Conservation (phyloP, 2,797 vertebrate genomes). For the Clarias pachynema region DNA sequence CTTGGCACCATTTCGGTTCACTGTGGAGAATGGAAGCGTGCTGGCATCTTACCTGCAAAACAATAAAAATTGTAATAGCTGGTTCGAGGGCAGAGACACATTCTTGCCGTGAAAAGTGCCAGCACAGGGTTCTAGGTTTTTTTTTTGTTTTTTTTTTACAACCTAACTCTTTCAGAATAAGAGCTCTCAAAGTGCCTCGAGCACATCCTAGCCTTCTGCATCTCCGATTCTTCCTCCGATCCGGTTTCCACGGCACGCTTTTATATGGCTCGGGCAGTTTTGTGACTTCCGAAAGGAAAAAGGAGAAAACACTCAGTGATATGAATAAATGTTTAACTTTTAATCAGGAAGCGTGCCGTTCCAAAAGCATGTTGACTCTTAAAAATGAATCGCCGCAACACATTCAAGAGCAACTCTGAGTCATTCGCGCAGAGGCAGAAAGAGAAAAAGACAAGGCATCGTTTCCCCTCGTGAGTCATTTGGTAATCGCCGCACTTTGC, state of each 20-base stretch:
- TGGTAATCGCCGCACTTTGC: conserved; percentile 35
- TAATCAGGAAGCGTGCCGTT: conserved; percentile 10
- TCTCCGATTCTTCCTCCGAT: not conserved
- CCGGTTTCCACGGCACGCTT: conserved; percentile 16
- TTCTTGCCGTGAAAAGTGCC: conserved; percentile 21
- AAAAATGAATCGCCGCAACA: conserved; percentile 2
- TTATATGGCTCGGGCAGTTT: not conserved
- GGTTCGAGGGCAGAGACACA: not conserved
- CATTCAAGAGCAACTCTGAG: not conserved
- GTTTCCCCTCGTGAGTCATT: conserved; percentile 39
- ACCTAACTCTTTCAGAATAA: not conserved
- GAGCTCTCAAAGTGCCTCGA: not conserved
- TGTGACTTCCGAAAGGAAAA: not conserved
- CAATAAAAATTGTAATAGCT: conserved; percentile 32
- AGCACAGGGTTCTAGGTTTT: not conserved
- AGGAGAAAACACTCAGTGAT: not conserved
- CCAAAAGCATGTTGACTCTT: not conserved
- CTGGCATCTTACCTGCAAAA: conserved; percentile 35
- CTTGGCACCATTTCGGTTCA: conserved; percentile 22
- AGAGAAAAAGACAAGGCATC: not conserved
- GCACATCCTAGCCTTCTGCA: not conserved
- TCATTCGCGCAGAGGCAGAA: conserved; percentile 11
- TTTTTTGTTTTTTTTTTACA: not conserved
- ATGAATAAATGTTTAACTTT: conserved; percentile 8
- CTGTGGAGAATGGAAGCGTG: conserved; percentile 26